Evolutionary conservation across 2,888 invertebrate species (phyloP).

Genomic region (Sphecodes monilicornis): DNA sequence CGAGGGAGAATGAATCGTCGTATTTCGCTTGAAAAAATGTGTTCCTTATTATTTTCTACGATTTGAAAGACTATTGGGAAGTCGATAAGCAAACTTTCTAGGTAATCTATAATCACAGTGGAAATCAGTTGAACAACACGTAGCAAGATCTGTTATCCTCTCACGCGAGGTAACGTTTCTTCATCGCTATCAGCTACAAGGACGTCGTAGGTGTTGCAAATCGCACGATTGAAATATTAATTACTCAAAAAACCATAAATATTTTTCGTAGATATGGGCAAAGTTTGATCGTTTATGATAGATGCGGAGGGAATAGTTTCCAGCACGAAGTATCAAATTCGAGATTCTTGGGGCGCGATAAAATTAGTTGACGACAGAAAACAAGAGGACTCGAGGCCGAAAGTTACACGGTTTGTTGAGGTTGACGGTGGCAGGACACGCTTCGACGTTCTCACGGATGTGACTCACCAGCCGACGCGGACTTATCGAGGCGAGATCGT

Average conservation of each 20-base stretch:
- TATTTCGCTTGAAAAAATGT: background rate
- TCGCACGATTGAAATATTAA: background rate
- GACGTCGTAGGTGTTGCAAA: background rate
- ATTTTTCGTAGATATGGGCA: background rate
- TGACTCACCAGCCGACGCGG: slow-evolving; percentile 41
- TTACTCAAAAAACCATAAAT: background rate
- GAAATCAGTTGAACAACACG: background rate
- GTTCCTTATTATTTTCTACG: background rate
- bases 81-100: background rate
- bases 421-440: slow-evolving; percentile 3
- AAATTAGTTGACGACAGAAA: background rate
- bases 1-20: background rate
- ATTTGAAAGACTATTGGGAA: background rate
- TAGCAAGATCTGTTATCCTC: background rate
- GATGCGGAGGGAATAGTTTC: background rate
- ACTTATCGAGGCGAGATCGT: slow-evolving; percentile 49
- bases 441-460: slow-evolving; percentile 46
- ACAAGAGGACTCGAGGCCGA: background rate
- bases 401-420: slow-evolving; percentile 17
- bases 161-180: slow-evolving; percentile 10
- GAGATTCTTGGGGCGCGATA: background rate
- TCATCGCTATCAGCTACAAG: slow-evolving; percentile 10
- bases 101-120: background rate
- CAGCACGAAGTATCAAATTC: background rate
- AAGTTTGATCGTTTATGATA: background rate